Conservation (phyloP, 2,888 invertebrate species). For the Eueremaeus valkanovi region DNA sequence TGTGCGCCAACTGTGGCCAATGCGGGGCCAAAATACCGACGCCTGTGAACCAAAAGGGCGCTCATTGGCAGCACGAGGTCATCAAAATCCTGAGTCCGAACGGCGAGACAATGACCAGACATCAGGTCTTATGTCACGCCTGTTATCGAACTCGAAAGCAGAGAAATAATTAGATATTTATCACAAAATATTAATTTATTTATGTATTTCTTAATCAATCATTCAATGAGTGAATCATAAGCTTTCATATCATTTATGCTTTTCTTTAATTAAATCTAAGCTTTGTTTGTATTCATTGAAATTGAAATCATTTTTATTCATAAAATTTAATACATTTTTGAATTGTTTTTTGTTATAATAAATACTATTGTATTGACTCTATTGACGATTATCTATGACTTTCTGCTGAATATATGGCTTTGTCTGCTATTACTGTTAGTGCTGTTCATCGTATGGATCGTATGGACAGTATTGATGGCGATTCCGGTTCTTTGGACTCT, state of each 20-base stretch:
- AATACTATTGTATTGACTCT: background rate
- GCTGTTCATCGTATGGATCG: too few relatives aligned
- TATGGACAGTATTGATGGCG: too few relatives aligned
- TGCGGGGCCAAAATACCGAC: conserved; percentile 39
- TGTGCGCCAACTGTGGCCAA: conserved; percentile 56
- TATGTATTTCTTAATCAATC: too few relatives aligned
- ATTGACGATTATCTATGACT: background rate
- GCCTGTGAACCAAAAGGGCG: conserved; percentile 12
- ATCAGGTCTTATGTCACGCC: conserved; percentile 40
- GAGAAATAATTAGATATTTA: background rate
- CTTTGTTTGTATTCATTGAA: too few relatives aligned
- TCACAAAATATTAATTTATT: background rate
- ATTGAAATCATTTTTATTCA: too few relatives aligned
- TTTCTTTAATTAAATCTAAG: background rate
- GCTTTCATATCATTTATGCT: background rate
- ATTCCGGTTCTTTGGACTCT: conserved; percentile 17
- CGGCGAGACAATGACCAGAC: conserved; percentile 42
- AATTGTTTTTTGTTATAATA: too few relatives aligned
- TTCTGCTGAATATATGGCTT: background rate
- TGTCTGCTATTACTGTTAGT: too few relatives aligned
- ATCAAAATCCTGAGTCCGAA: conserved; percentile 41
- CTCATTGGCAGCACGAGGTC: conserved; percentile 42
- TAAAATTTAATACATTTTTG: too few relatives aligned
- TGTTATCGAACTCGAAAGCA: conserved; percentile 39
- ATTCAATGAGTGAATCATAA: too few relatives aligned